A percentile compares a stretch with the other conserved stretches of the same genome.
These are phyloP conservation scores for Sebastolobus altivelis DNA, from an alignment of 2,797 vertebrate genomes.

Conservation along the genomic window DNA sequence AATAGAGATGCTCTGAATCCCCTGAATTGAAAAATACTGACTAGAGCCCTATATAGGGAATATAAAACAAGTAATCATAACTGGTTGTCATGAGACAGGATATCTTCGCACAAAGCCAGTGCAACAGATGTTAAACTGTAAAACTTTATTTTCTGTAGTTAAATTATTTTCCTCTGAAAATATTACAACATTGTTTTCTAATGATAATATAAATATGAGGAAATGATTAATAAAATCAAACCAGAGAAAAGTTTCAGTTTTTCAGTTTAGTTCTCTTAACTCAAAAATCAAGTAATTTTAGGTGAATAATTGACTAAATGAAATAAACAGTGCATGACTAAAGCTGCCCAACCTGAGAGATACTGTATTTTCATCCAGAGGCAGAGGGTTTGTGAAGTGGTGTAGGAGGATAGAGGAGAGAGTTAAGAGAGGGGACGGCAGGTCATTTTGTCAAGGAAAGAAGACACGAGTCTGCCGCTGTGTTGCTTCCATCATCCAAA, in stretches of 20 bases:
- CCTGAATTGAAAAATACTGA: too few relatives aligned
- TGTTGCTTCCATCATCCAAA: conserved; percentile 37
- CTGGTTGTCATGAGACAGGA: neutral
- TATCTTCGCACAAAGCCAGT: neutral
- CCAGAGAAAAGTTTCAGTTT: neutral
- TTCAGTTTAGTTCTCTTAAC: neutral
- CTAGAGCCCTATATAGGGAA: neutral
- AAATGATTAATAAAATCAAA: neutral
- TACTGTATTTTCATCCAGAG: neutral
- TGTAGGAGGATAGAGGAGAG: neutral
- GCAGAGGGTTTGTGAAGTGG: neutral
- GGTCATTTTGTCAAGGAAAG: conserved; percentile 36
- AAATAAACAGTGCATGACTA: neutral
- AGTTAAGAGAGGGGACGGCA: neutral
- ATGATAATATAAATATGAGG: neutral
- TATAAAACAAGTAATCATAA: neutral
- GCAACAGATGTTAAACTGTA: neutral
- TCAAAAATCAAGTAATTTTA: neutral
- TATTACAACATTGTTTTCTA: neutral
- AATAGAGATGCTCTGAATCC: too few relatives aligned
- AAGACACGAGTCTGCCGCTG: neutral
- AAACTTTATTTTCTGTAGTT: neutral
- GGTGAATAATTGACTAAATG: neutral
- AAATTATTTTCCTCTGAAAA: neutral
- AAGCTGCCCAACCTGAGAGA: neutral